phyloP scores from a whole-genome alignment of 2,888 invertebrate genomes.

The Idaea dimidiata region DNA sequence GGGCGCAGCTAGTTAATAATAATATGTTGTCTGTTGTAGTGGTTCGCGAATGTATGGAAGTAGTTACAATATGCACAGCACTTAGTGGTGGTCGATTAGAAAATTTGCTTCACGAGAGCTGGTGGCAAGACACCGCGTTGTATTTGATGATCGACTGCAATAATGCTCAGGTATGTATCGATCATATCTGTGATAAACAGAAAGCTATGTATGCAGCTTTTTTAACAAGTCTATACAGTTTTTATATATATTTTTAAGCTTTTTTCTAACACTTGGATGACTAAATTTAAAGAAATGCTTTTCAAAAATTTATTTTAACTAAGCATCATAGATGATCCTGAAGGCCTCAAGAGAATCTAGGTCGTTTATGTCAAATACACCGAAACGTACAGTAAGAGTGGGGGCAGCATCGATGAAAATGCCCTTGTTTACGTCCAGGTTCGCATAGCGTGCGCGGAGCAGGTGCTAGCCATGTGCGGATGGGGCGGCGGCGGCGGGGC shows the following conservation, averaged over 20 bases:
- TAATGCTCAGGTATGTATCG: conserved; percentile 77
- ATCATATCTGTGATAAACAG: not conserved
- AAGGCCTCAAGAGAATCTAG: no score
- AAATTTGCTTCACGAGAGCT: conserved; percentile 87
- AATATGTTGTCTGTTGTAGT: conserved; percentile 65
- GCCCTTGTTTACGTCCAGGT: conserved; percentile 64
- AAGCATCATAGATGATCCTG: no score
- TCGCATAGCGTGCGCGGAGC: conserved; percentile 90
- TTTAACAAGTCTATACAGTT: no score
- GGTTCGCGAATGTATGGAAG: conserved; percentile 96
- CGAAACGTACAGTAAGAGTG: no score
- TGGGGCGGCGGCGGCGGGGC: conserved; percentile 84
- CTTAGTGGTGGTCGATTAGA: conserved; percentile 94
- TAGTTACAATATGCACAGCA: conserved; percentile 93
- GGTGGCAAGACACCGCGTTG: conserved; percentile 94
- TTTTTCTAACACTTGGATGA: no score
- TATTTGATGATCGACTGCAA: conserved; percentile 93
- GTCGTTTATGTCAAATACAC: no score
- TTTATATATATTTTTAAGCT: no score
- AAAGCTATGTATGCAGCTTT: no score
- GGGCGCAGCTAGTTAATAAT: no score
- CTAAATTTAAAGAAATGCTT: no score
- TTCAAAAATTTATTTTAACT: no score
- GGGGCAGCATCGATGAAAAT: no score
- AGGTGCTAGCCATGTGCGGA: conserved; percentile 90